Percentiles rank a stretch among this genome's conserved stretches.
phyloP scores from a whole-genome alignment of 2,888 invertebrate species.

The Orchestes rusci region DNA sequence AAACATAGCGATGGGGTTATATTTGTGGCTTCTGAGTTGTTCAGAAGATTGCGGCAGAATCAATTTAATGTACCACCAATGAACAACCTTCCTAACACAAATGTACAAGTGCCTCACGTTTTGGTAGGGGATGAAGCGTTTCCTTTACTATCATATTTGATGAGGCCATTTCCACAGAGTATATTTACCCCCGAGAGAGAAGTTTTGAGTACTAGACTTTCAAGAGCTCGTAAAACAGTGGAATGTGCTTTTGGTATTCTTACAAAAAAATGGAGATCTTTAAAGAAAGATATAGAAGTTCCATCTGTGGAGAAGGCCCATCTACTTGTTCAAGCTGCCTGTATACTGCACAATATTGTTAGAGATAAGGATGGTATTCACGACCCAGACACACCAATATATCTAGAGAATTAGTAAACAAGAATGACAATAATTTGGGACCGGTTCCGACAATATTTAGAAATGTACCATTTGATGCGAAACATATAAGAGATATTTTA shows the following conservation, averaged over 20 bases:
- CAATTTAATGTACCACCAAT: constrained; percentile 23
- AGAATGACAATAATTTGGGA: too few relatives aligned
- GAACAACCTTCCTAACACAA: constrained; percentile 19
- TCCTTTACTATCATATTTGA: constrained; percentile 14
- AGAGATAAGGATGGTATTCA: too few relatives aligned
- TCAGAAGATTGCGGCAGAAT: too few relatives aligned
- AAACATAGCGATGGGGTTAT: constrained; percentile 29
- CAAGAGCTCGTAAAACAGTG: constrained; percentile 35
- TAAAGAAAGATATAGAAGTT: constrained; percentile 13
- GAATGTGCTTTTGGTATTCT: constrained; percentile 26
- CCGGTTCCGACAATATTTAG: too few relatives aligned
- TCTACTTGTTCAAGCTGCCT: constrained; percentile 14
- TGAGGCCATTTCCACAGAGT: constrained; percentile 3
- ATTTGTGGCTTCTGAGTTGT: constrained; percentile 25
- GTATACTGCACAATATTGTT: constrained; percentile 11
- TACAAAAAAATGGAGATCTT: constrained; percentile 19
- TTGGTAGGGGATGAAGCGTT: constrained; percentile 27
- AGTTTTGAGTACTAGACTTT: constrained; percentile 22
- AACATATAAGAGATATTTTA: too few relatives aligned
- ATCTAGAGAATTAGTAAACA: too few relatives aligned
- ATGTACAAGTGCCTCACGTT: constrained; percentile 24
- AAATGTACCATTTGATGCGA: too few relatives aligned
- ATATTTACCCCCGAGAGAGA: constrained; percentile 8
- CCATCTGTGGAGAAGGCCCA: constrained; percentile 8
- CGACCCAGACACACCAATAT: too few relatives aligned